These are phyloP conservation scores for Pogonomyrmex barbatus DNA, from an alignment of 1,140 invertebrate genomes.

Conservation along the genomic window DNA sequence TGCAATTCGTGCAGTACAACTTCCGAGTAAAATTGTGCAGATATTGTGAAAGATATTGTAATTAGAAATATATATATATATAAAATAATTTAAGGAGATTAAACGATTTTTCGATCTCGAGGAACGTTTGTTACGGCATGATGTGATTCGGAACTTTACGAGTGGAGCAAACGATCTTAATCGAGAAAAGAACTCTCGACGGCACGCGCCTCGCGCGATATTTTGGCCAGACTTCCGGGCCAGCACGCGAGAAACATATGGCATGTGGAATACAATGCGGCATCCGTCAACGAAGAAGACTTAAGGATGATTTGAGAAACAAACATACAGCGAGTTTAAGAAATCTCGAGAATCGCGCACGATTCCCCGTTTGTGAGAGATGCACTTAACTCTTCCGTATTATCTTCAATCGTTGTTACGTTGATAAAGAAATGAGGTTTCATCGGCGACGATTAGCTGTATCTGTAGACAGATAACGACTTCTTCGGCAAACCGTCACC, in stretches of 20 bases:
- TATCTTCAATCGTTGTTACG: slow-evolving; percentile 13
- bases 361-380: not conserved
- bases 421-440: not conserved
- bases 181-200: not conserved
- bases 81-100: not conserved
- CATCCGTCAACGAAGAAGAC: not conserved
- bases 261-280: slow-evolving; percentile 23
- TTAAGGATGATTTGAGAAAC: slow-evolving; percentile 21
- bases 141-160: slow-evolving; percentile 19
- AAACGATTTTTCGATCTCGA: not conserved
- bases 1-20: not conserved
- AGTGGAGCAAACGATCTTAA: not conserved
- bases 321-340: not conserved
- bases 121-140: not conserved
- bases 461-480: not conserved
- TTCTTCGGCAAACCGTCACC: not conserved
- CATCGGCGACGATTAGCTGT: not conserved
- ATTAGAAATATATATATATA: not conserved
- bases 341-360: not conserved
- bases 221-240: slow-evolving; percentile 16
- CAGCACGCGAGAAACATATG: slow-evolving; percentile 44
- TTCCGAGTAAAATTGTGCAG: not conserved
- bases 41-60: too few relatives aligned
- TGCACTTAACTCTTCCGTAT: not conserved
- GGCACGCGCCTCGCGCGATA: slow-evolving; percentile 12